Conservation (phyloP, 2,797 vertebrate species). For the Austrolebias charrua region DNA sequence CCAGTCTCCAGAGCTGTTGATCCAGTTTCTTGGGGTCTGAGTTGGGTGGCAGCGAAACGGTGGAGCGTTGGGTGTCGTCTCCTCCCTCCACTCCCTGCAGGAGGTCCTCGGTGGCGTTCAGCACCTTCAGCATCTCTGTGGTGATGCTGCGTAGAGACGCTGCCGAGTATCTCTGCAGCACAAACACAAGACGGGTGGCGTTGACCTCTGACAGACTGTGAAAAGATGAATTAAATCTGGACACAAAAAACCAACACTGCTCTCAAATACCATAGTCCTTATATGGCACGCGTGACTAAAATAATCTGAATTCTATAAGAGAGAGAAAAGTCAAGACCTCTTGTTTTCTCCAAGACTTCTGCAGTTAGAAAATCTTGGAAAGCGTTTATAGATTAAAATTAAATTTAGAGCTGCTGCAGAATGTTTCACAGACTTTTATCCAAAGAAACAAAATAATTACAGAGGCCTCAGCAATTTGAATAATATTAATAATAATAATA, state of each 20-base stretch:
- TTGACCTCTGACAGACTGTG: not conserved
- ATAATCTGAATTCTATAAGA: too few relatives aligned
- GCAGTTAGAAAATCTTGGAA: too few relatives aligned
- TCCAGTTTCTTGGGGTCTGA: slow-evolving; percentile 85
- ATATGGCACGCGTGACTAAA: too few relatives aligned
- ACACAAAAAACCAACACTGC: not conserved
- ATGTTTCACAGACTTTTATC: not conserved
- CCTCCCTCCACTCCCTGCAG: slow-evolving; percentile 81
- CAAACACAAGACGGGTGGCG: slow-evolving; percentile 56
- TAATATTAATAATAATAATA: too few relatives aligned
- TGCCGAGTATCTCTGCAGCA: slow-evolving; percentile 91
- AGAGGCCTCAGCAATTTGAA: too few relatives aligned
- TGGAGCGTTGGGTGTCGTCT: slow-evolving; percentile 46
- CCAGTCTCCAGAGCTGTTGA: slow-evolving; percentile 89
- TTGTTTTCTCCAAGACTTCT: too few relatives aligned
- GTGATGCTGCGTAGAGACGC: slow-evolving; percentile 95
- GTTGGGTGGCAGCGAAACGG: slow-evolving; percentile 71
- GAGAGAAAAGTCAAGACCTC: too few relatives aligned
- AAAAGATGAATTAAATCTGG: not conserved
- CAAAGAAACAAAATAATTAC: too few relatives aligned
- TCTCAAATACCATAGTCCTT: too few relatives aligned
- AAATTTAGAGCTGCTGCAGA: too few relatives aligned
- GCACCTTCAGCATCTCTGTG: slow-evolving; percentile 94
- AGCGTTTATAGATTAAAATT: too few relatives aligned
- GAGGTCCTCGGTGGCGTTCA: slow-evolving; percentile 94